phyloP scores from a whole-genome alignment of 2,113 vertebrate species.

The Pachyramphus minor region DNA sequence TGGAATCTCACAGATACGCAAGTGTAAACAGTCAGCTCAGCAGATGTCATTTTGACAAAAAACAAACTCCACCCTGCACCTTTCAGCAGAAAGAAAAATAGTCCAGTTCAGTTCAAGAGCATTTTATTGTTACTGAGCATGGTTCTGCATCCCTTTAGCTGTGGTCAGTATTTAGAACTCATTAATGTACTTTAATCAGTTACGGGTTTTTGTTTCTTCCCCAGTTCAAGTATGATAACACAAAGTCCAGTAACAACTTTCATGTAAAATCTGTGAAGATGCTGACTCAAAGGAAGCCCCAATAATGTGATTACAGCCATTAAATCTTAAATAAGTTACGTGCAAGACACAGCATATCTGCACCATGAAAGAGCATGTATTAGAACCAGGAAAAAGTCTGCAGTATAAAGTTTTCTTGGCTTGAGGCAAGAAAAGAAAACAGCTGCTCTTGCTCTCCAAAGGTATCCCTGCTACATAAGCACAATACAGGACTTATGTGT shows the following conservation, averaged over 20 bases:
- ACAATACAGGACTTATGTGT: neutral
- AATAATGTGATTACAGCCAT: neutral
- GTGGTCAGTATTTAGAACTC: neutral
- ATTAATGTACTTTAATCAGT: neutral
- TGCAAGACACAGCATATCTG: neutral
- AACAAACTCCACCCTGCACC: neutral
- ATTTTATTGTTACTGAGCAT: neutral
- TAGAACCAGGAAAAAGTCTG: neutral
- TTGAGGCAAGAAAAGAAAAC: neutral
- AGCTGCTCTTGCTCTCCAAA: neutral
- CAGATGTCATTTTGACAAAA: conserved; percentile 1
- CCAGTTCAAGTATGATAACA: accelerated
- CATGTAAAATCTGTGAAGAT: neutral
- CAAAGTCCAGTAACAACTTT: neutral
- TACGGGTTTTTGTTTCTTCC: neutral
- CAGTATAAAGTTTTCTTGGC: neutral
- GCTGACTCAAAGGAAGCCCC: neutral
- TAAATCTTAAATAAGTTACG: neutral
- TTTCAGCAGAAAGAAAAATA: neutral
- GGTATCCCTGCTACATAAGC: neutral
- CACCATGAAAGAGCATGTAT: neutral
- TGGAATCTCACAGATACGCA: neutral
- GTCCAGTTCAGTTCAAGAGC: neutral
- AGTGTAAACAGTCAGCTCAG: neutral
- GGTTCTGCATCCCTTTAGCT: neutral